Conservation (phyloP, 2,888 invertebrate species). For the Hirtodrosophila duncani region DNA sequence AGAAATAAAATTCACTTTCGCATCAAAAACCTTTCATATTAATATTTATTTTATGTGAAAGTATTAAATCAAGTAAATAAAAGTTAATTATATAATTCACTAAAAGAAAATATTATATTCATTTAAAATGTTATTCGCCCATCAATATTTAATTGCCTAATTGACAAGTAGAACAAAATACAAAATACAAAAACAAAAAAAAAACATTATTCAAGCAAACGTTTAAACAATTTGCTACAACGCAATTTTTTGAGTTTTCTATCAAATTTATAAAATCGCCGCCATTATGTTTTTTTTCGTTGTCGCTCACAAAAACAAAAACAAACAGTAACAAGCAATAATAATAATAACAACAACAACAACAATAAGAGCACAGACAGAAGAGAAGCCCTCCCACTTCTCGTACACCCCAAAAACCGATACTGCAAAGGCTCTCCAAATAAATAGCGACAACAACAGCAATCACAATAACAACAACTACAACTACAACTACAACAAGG, state of each 20-base stretch:
- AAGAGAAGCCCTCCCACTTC: constrained; percentile 53
- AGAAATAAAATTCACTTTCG: too few relatives aligned
- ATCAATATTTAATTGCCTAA: constrained; percentile 16
- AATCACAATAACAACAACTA: constrained; percentile 64
- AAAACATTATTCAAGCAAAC: constrained; percentile 38
- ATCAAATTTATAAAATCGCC: constrained; percentile 61
- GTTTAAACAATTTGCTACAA: constrained; percentile 69
- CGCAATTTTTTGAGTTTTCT: constrained; percentile 65
- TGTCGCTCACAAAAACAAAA: constrained; percentile 12
- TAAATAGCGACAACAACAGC: constrained; percentile 52
- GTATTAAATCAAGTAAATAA: too few relatives aligned
- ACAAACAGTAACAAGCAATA: constrained; percentile 15
- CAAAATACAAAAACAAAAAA: constrained; percentile 22
- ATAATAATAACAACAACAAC: too few relatives aligned
- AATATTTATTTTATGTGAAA: neutral
- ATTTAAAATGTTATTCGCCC: constrained; percentile 9
- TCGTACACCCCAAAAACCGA: constrained; percentile 37
- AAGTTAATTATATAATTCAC: constrained; percentile 8
- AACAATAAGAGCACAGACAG: constrained; percentile 26
- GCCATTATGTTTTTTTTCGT: constrained; percentile 64
- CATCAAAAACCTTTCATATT: too few relatives aligned
- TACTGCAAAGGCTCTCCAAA: constrained; percentile 33
- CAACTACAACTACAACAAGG: constrained; percentile 31
- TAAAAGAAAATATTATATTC: neutral
- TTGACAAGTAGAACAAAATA: constrained; percentile 21